Percentiles rank a stretch among this genome's conserved stretches.
Conservation (phyloP, 2,113 vertebrate genomes). For the Machaerirhynchus nigripectus region DNA sequence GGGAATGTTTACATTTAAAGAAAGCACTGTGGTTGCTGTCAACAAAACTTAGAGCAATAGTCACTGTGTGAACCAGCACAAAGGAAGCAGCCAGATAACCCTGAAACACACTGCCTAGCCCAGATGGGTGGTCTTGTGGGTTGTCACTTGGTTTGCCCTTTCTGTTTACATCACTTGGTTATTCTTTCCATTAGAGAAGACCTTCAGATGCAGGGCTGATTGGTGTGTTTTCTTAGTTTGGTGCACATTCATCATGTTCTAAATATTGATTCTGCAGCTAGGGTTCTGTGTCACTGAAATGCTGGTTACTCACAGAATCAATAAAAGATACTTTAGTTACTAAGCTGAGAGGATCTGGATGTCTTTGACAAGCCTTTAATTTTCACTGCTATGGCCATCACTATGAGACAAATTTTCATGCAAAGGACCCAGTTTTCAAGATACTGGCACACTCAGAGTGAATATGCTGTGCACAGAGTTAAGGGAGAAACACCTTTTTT, state of each 20-base stretch:
- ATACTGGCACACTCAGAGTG: not conserved
- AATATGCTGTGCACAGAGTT: not conserved
- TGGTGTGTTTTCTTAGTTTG: constrained; percentile 48
- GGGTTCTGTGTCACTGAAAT: not conserved
- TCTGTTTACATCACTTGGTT: constrained; percentile 53
- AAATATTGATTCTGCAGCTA: constrained; percentile 45
- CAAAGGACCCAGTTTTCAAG: not conserved
- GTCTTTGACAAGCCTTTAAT: not conserved
- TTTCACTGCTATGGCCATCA: not conserved
- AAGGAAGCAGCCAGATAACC: constrained; percentile 44
- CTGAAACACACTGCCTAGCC: not conserved
- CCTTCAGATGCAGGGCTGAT: constrained; percentile 7
- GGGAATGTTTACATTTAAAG: constrained; percentile 36
- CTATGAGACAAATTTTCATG: not conserved
- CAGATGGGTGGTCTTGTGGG: constrained; percentile 55
- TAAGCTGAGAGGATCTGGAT: not conserved
- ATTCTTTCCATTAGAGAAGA: constrained; percentile 50
- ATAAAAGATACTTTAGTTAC: not conserved
- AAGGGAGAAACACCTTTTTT: not conserved
- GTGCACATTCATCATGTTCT: constrained; percentile 13
- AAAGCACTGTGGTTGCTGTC: constrained; percentile 15
- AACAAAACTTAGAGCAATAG: constrained; percentile 28
- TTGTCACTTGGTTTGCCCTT: constrained; percentile 27
- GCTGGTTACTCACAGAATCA: not conserved
- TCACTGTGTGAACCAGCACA: not conserved